Percentiles rank a stretch among this genome's conserved stretches.
Evolutionary conservation across 2,113 vertebrate species (phyloP).

Genomic region (Macroglossus sobrinus): DNA sequence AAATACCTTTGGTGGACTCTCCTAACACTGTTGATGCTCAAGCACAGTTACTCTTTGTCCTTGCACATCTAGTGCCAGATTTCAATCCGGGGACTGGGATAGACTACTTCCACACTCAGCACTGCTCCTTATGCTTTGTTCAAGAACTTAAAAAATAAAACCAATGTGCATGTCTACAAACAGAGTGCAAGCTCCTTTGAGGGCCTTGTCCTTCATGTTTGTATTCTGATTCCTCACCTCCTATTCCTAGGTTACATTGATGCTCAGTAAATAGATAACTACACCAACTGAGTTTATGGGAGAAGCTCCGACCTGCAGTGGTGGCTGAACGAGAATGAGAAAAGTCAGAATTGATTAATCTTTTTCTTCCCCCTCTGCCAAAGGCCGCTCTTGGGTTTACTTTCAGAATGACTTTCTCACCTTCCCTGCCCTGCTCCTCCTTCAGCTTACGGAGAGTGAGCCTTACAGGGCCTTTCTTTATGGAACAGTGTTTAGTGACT

Average conservation of each 20-base stretch:
- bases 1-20: background rate
- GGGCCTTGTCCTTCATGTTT: background rate
- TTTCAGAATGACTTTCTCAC: background rate
- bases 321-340: background rate
- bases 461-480: background rate
- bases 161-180: background rate
- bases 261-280: background rate
- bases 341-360: too few relatives aligned
- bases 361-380: background rate
- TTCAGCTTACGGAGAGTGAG: background rate
- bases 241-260: background rate
- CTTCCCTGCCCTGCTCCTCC: background rate
- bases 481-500: background rate
- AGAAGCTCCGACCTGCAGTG: background rate
- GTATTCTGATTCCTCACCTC: background rate
- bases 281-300: background rate
- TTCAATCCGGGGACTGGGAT: background rate
- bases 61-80: background rate
- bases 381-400: background rate
- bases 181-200: background rate
- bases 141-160: background rate
- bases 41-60: too few relatives aligned
- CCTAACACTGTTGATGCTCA: background rate
- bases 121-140: background rate
- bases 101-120: background rate